A percentile compares a stretch with the other conserved stretches of the same genome.
These are phyloP conservation scores for Hydrotaea cyrtoneurina DNA, from an alignment of 2,888 invertebrate genomes.

Conservation along the genomic window DNA sequence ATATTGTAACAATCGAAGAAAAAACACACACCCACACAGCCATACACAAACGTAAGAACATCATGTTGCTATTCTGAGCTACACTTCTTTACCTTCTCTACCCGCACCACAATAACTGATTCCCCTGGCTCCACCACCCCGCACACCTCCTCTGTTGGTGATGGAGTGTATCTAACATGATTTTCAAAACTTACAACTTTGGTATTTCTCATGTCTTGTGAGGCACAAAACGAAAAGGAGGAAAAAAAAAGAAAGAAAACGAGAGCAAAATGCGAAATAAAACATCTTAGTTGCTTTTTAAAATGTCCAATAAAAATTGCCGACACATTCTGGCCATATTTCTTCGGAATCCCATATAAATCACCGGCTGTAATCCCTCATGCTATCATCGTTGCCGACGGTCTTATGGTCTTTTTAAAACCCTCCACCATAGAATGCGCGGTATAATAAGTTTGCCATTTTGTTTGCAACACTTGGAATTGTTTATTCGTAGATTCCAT, in stretches of 20 bases:
- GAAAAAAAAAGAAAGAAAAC: slow-evolving; percentile 55
- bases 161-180: slow-evolving; percentile 54
- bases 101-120: slow-evolving; percentile 36
- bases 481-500: background rate
- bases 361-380: slow-evolving; percentile 81
- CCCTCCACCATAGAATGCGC: background rate
- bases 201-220: slow-evolving; percentile 48
- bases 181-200: slow-evolving; percentile 61
- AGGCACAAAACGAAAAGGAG: slow-evolving; percentile 39
- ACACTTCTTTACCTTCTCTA: background rate
- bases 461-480: background rate
- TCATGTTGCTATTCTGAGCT: slow-evolving; percentile 44
- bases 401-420: slow-evolving; percentile 48
- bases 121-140: slow-evolving; percentile 62
- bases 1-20: slow-evolving; percentile 74
- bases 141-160: background rate
- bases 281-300: slow-evolving; percentile 81
- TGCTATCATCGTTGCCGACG: slow-evolving; percentile 78
- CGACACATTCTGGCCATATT: slow-evolving; percentile 82
- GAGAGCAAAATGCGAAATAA: slow-evolving; percentile 71
- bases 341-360: slow-evolving; percentile 82
- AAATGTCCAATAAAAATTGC: slow-evolving; percentile 82
- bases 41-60: slow-evolving; percentile 37
- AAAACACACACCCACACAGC: slow-evolving; percentile 60
- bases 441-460: background rate